These are phyloP conservation scores for Lasiurus borealis DNA, from an alignment of 2,113 vertebrate genomes.

Conservation along the genomic window DNA sequence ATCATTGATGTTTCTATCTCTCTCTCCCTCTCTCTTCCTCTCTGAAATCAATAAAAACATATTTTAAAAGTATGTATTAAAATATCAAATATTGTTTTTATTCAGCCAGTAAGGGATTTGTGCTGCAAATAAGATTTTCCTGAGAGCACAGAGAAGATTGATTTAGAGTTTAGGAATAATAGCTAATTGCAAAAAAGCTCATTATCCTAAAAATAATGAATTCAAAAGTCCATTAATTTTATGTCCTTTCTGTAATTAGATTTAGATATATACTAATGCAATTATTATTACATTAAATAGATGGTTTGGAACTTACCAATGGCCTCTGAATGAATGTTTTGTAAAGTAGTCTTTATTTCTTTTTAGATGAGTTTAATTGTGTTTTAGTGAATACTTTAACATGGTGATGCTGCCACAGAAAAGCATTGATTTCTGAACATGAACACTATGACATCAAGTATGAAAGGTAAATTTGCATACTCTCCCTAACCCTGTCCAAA, in stretches of 20 bases:
- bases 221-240: constrained; percentile 70
- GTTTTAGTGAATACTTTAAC: neutral
- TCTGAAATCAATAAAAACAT: too few relatives aligned
- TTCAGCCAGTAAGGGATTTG: neutral
- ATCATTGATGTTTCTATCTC: too few relatives aligned
- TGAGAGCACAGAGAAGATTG: constrained; percentile 29
- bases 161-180: constrained; percentile 67
- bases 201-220: constrained; percentile 73
- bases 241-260: constrained; percentile 71
- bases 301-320: constrained; percentile 5
- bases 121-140: constrained; percentile 40
- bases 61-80: neutral
- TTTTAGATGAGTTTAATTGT: neutral
- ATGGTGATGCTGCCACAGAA: neutral
- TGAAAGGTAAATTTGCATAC: neutral
- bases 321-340: neutral
- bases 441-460: neutral
- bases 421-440: neutral
- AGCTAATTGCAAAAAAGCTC: constrained; percentile 70
- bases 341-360: constrained; percentile 26
- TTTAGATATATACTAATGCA: constrained; percentile 62
- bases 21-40: too few relatives aligned
- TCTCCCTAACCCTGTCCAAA: neutral
- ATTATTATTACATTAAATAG: constrained; percentile 53
- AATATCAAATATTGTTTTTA: neutral